Evolutionary conservation across 2,888 invertebrate genomes (phyloP), one percentile per base, ranked within the genome.

Genomic region (Tridacna gigas): DNA sequence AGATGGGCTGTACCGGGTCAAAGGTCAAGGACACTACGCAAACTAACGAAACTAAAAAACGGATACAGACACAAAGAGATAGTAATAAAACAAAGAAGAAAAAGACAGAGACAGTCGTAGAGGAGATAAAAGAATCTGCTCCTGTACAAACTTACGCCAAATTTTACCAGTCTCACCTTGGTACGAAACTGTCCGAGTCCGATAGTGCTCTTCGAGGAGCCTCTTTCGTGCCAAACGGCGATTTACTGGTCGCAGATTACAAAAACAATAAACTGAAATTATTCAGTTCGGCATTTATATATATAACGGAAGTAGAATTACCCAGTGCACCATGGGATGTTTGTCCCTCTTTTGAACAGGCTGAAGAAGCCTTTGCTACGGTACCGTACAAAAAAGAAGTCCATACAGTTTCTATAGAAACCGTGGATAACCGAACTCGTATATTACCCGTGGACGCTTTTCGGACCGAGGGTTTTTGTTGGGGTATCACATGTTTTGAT

Each of bases 281-380:
- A 13, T 90, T 88, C 66, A 79, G 83, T 63, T 63, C 82, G 1
- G 74, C 77, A 0, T 80, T 84, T 66, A 26, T 65, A n/a, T 79
- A 85, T 45, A 67, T 88, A 4, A 76, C 79, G 12, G 87, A 87
- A 9, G 48, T 88, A 2, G 84, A 86, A 47, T 61, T 90, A 0
- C 75, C 81, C 0, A 83, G 84, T 63, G 88, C 86, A 20, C 89
- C 89, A 0, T 90, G 90, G 90, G 90, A 89, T 66, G 82, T 88
- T 20, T 83, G 81, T 48, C 79, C 60, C 18, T 75, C 79, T 11
- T 48, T 75, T 18, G 81, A 76, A 20, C 65, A 69, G 9, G n/a
- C 65, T 15, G 74, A 82, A 61, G 79, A 82, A 15, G 78, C 83
- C 15, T 84, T 81, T 56, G 81, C 81, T 61, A 84, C 87, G 5